Base-by-base conservation (phyloP, 2,113 vertebrate genomes). In the Climacteris rufus region DNA sequence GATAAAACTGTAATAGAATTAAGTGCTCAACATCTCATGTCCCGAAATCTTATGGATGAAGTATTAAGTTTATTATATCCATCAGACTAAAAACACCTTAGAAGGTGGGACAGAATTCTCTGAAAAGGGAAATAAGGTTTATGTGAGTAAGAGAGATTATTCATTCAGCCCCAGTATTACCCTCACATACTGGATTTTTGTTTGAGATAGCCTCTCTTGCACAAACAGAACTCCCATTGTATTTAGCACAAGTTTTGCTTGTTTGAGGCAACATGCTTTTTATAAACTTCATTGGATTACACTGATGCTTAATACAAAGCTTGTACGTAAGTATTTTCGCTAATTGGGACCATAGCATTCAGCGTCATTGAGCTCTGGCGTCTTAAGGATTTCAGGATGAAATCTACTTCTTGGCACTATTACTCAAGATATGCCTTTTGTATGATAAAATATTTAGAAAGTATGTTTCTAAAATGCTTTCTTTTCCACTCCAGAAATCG, bases 1-100 rank as follows among this genome's bases (percentile, higher is more conserved):
- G 94, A 96, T 97, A 97, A 97, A 97, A 94, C 85, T 94, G 3
- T 97, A 95, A 98, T 96, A 94, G 60, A 93, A 94, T 97, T 97
- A 97, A 97, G 96, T 94, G 69, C 83, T 75, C 72, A 83, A 21
- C 59, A 65, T 90, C 85, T 96, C 95, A 90, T 94, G 77, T 95
- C 71, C 87, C 35, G 21, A 94, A 97, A 94, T 92, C 52, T 88
- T 95, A 69, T 19, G 85, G 93, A 93, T 83, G 78, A 39, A 86
- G 69, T 89, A 96, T 84, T 97, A 96, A 93, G 65, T 94, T 95
- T 75, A 93, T 97, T 96, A 65, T 44, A 50, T 81, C 79, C 39
- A 40, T 57, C 15, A 53, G 52, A 66, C 37, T 39, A 47, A 95
- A 78, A 81, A 66, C 54, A 68, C 90, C 52, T 96, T 78, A 85